Conservation (phyloP, 2,888 invertebrate species). For the Malthinus flaveolus region DNA sequence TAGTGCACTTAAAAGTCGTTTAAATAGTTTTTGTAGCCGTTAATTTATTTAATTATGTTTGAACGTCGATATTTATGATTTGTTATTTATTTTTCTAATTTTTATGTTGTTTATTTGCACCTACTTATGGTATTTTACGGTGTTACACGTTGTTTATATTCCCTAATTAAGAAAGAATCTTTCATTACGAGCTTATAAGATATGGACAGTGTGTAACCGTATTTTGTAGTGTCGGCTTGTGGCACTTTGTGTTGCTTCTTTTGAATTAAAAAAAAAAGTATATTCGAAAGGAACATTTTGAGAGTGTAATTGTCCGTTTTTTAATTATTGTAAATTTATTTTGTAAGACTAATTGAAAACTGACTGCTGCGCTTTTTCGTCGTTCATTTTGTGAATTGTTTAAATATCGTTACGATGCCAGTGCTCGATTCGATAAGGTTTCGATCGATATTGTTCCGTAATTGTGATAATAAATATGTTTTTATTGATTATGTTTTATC, state of each 20-base stretch:
- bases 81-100: constrained; percentile 28
- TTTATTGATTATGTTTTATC: constrained; percentile 46
- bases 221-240: background rate
- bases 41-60: constrained; percentile 27
- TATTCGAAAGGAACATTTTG: too few species aligned
- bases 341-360: constrained; percentile 3
- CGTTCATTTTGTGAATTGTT: background rate
- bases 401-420: constrained; percentile 38
- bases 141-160: constrained; percentile 12
- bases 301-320: too few species aligned
- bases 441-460: constrained; percentile 47
- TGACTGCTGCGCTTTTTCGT: too few species aligned
- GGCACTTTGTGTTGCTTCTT: background rate
- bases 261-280: too few species aligned
- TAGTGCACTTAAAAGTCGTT: constrained; percentile 19
- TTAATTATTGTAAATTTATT: constrained; percentile 1
- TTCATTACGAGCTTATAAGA: background rate
- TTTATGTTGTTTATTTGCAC: constrained; percentile 17
- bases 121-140: constrained; percentile 4
- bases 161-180: background rate
- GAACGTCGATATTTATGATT: constrained; percentile 27
- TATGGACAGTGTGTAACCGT: constrained; percentile 2
- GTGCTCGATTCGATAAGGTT: constrained; percentile 39
- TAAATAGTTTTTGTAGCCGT: constrained; percentile 25
- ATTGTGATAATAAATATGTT: constrained; percentile 55